Percentiles rank a stretch among this genome's conserved stretches.
These are phyloP conservation scores for Sesia bembeciformis DNA, from an alignment of 2,888 invertebrate species.

Conservation along the genomic window DNA sequence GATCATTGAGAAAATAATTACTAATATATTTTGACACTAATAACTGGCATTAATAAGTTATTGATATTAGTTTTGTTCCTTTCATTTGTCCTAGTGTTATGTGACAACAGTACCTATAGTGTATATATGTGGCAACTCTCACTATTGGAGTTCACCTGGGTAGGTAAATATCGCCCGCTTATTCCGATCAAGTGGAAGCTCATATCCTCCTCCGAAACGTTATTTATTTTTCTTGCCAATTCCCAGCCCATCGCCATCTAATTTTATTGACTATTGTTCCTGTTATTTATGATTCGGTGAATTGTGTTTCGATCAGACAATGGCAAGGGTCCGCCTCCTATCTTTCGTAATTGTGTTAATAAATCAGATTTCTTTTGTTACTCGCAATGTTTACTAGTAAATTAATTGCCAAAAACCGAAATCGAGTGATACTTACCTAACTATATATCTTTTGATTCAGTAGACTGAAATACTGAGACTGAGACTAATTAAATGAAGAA, in stretches of 20 bases:
- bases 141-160: no score
- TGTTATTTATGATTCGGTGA: conserved; percentile 62
- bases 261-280: conserved; percentile 68
- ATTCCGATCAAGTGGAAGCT: conserved; percentile 30
- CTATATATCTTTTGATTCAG: no score
- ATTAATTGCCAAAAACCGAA: not conserved
- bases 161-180: not conserved
- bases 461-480: not conserved
- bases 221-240: conserved; percentile 47
- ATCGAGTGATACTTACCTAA: not conserved
- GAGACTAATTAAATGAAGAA: not conserved
- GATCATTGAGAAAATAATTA: no score
- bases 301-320: conserved; percentile 64
- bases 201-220: conserved; percentile 32
- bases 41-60: no score
- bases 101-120: no score
- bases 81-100: no score
- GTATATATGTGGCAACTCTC: no score
- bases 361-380: conserved; percentile 54
- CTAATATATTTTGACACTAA: no score
- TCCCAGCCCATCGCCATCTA: conserved; percentile 49
- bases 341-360: conserved; percentile 54
- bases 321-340: conserved; percentile 39
- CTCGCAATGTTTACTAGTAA: not conserved
- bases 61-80: no score